A percentile compares a stretch with the other conserved stretches of the same genome.
Conservation (phyloP, 2,888 invertebrate species). For the Colletes collaris region DNA sequence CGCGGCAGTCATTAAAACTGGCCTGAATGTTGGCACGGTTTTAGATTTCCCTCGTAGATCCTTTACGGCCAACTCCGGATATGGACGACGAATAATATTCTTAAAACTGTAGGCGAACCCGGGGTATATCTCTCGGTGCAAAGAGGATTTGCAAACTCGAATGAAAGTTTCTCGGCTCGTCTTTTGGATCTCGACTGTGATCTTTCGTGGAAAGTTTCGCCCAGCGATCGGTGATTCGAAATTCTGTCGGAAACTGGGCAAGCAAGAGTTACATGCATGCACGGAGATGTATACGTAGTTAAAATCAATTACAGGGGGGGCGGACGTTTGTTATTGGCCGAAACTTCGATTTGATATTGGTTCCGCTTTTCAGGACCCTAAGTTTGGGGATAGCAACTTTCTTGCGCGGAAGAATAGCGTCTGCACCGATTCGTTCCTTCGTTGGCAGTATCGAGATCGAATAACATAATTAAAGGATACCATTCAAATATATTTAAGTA, state of each 20-base stretch:
- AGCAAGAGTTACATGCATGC: conserved; percentile 36
- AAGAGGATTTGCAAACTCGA: conserved; percentile 67
- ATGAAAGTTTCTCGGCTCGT: conserved; percentile 59
- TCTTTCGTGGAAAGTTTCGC: conserved; percentile 57
- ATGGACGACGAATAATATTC: conserved; percentile 58
- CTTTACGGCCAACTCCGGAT: conserved; percentile 19
- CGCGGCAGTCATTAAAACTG: conserved; percentile 14
- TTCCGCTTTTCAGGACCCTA: conserved; percentile 24
- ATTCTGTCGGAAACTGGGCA: conserved; percentile 38
- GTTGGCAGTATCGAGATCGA: not conserved
- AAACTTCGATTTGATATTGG: conserved; percentile 58
- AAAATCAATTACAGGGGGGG: conserved; percentile 55
- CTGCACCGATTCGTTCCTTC: conserved; percentile 21
- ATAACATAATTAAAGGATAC: not conserved
- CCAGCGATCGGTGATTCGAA: conserved; percentile 59
- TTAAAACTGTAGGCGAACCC: conserved; percentile 51
- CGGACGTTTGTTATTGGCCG: conserved; percentile 56
- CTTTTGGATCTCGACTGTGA: conserved; percentile 56
- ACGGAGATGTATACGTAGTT: conserved; percentile 47
- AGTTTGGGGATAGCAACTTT: conserved; percentile 29
- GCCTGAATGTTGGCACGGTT: not conserved
- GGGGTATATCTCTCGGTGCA: conserved; percentile 48
- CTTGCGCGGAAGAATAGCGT: not conserved
- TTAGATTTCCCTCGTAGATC: conserved; percentile 12
- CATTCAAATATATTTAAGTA: not conserved